Evolutionary conservation across 2,797 vertebrate species (phyloP).

Genomic region (Hylomyscus alleni): DNA sequence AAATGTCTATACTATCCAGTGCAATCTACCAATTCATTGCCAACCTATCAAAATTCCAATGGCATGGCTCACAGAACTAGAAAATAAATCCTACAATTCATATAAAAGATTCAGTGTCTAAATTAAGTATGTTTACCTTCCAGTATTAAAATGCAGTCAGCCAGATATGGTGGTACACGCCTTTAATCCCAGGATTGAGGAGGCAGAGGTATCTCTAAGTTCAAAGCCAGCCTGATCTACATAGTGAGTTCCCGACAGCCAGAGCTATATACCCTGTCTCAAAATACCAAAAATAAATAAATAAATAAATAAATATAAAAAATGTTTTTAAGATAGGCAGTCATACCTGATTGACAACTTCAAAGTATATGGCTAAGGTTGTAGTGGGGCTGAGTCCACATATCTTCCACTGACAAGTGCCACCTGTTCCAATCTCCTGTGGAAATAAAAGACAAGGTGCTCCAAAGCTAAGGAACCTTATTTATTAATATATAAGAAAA

Average conservation of each 20-base stretch:
- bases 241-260: neutral
- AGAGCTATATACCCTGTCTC: neutral
- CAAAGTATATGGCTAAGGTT: slow-evolving; percentile 96
- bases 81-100: slow-evolving; percentile 14
- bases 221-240: neutral
- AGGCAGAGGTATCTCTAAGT: neutral
- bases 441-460: slow-evolving; percentile 73
- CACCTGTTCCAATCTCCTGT: slow-evolving; percentile 98
- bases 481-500: slow-evolving; percentile 46
- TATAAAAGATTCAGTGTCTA: slow-evolving; percentile 29
- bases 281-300: neutral
- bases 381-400: slow-evolving; percentile 96
- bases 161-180: neutral
- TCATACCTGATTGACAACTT: slow-evolving; percentile 98
- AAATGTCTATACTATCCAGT: neutral
- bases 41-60: neutral
- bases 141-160: slow-evolving; percentile 61
- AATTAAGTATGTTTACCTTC: slow-evolving; percentile 26
- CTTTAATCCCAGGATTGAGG: neutral
- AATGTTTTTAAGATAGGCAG: slow-evolving; percentile 15
- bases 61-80: neutral
- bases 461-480: slow-evolving; percentile 68
- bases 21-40: neutral
- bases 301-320: neutral
- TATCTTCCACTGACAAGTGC: slow-evolving; percentile 99